phyloP scores from a whole-genome alignment of 2,797 vertebrate genomes.

The Syndactyla subalaris region DNA sequence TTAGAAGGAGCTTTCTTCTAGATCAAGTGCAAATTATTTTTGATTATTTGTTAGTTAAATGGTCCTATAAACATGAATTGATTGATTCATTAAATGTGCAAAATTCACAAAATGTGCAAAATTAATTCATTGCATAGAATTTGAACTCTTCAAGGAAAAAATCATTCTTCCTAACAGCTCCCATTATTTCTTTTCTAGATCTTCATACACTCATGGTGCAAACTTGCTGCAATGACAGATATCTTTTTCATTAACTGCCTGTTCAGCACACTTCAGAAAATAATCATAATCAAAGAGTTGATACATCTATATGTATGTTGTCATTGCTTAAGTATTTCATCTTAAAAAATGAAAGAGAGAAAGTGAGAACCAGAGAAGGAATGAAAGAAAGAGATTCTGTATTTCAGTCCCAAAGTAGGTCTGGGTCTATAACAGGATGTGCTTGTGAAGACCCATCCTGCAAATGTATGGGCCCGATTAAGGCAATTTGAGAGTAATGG shows the following conservation, averaged over 20 bases:
- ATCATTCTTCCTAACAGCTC: not conserved
- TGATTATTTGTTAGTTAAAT: not conserved
- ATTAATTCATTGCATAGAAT: not conserved
- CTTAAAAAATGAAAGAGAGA: not conserved
- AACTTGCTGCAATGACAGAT: not conserved
- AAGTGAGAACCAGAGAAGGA: no score
- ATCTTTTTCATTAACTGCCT: not conserved
- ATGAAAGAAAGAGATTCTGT: not conserved
- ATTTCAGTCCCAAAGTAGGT: not conserved
- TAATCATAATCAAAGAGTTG: not conserved
- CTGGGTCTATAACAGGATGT: not conserved
- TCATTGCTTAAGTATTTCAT: not conserved
- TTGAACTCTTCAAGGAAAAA: not conserved
- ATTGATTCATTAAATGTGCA: not conserved
- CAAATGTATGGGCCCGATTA: not conserved
- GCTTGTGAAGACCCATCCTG: not conserved
- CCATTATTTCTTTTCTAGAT: not conserved
- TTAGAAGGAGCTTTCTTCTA: not conserved
- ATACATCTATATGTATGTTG: not conserved
- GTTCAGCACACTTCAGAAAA: not conserved
- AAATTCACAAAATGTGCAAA: not conserved
- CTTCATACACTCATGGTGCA: not conserved
- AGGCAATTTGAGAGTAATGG: not conserved
- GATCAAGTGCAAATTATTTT: not conserved
- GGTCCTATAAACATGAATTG: not conserved